Base-by-base conservation (phyloP, 1,140 invertebrate species). In the Drosophila ercepeae region DNA sequence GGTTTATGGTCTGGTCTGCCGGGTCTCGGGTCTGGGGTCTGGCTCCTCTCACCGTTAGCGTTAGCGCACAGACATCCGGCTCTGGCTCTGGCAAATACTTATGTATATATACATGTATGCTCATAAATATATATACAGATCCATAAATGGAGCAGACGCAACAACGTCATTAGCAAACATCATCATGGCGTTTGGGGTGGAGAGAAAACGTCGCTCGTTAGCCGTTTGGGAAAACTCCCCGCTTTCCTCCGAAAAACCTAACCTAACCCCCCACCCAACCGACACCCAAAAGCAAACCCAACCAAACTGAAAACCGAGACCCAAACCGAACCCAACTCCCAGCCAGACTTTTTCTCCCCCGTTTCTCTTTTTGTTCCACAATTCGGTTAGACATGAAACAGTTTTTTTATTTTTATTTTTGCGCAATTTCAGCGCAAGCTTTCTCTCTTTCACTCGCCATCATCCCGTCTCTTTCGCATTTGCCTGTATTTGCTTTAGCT, bases 331-430 rank as follows among this genome's bases (percentile, higher is more conserved):
- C 63, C 74, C 49, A 60, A 69, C 54, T 41, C 53, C 53, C 64
- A 49, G 53, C 60, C 48, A 54, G 59, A 55, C 71, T 48, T 53
- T 46, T 14, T 36, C 32, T 29, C 19, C 5, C 36, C 9, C 4
- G 3, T 7, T 19, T 3, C 16, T 18, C 16, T 13, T 32, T 18
- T 25, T 16, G 13, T 23, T 18, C 23, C 44, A 32, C 46, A 53
- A 59, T 81, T 81, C 36, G 59, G 69, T 81, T 81, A 67, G 73
- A 77, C 76, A 64, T 83, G 67, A 63, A 75, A 41, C 74, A 71
- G 46, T 50, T 60, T 61, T 78, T 74, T 70, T 61, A 29, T 74
- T 79, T 72, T 67, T 68, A 50, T 39, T 84, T 68, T 81, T 78
- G 46, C 78, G 61, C 78, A 73, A 50, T 65, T 64, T 48, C 36